A percentile compares a stretch with the other conserved stretches of the same genome.
Evolutionary conservation across 2,888 invertebrate species (phyloP).

Genomic region (Ectemnius lituratus): DNA sequence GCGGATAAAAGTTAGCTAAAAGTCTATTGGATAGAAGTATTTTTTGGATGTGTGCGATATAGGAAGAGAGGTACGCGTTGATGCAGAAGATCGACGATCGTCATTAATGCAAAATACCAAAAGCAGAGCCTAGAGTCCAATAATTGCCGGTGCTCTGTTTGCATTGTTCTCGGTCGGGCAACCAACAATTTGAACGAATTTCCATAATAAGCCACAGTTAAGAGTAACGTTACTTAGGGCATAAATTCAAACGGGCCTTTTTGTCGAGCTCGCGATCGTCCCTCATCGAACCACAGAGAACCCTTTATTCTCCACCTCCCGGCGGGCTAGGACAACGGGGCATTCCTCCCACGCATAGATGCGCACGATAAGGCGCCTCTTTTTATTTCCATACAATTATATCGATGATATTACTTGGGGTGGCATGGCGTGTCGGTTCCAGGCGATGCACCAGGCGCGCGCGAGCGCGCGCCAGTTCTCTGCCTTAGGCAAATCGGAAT

Average conservation of each 20-base stretch:
- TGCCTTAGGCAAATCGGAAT: constrained; percentile 33
- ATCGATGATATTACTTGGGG: constrained; percentile 53
- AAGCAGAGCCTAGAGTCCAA: constrained; percentile 60
- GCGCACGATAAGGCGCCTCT: constrained; percentile 47
- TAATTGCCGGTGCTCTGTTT: constrained; percentile 71
- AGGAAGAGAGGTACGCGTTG: background rate
- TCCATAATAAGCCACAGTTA: constrained; percentile 67
- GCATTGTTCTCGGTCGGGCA: constrained; percentile 63
- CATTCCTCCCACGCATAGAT: constrained; percentile 39
- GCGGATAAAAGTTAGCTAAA: too few species aligned
- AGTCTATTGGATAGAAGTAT: too few species aligned
- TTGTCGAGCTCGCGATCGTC: constrained; percentile 38
- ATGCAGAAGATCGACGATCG: constrained; percentile 50
- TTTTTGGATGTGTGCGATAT: too few species aligned
- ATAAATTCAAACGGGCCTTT: constrained; percentile 57
- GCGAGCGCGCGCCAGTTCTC: constrained; percentile 13
- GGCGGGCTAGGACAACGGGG: constrained; percentile 2
- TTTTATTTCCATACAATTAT: constrained; percentile 63
- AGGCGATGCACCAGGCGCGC: constrained; percentile 27
- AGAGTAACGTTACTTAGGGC: constrained; percentile 59
- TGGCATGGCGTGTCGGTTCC: constrained; percentile 52
- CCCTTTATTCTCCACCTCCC: constrained; percentile 9
- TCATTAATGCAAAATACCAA: constrained; percentile 65
- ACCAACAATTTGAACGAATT: constrained; percentile 67
- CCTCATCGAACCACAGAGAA: constrained; percentile 42